Evolutionary conservation across 2,888 invertebrate species (phyloP).

Genomic region (Empis stercorea): DNA sequence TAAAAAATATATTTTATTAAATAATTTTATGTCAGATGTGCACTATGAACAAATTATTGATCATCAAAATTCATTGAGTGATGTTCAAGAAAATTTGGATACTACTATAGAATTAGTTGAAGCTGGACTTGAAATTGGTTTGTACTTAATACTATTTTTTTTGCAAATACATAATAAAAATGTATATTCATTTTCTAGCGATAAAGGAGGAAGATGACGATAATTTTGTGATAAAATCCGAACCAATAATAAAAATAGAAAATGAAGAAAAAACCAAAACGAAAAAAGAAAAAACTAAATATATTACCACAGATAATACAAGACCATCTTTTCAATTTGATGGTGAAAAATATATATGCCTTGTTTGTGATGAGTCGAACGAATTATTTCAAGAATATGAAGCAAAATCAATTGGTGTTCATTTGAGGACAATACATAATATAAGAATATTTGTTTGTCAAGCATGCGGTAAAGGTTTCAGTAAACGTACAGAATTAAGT

Average conservation of each 20-base stretch:
- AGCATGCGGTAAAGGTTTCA: constrained; percentile 51
- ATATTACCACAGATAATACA: constrained; percentile 5
- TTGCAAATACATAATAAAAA: background rate
- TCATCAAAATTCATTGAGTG: background rate
- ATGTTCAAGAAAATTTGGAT: no score
- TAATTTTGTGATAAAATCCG: constrained; percentile 6
- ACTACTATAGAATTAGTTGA: background rate
- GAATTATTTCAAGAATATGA: constrained; percentile 33
- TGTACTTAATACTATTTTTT: background rate
- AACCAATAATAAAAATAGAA: constrained; percentile 8
- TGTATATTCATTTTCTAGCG: constrained; percentile 5
- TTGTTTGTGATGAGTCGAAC: background rate
- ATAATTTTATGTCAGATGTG: no score
- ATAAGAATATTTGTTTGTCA: constrained; percentile 56
- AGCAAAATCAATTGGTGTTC: constrained; percentile 46
- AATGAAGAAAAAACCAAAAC: background rate
- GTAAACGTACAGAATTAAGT: constrained; percentile 45
- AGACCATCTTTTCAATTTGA: constrained; percentile 1
- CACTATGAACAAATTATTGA: constrained; percentile 13
- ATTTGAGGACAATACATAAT: constrained; percentile 48
- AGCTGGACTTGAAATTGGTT: background rate
- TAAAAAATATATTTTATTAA: no score
- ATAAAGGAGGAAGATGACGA: constrained; percentile 8
- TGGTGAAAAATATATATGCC: background rate
- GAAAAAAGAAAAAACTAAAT: constrained; percentile 5